These are phyloP conservation scores for Athalia circularis DNA, from an alignment of 2,888 invertebrate genomes.

Conservation along the genomic window DNA sequence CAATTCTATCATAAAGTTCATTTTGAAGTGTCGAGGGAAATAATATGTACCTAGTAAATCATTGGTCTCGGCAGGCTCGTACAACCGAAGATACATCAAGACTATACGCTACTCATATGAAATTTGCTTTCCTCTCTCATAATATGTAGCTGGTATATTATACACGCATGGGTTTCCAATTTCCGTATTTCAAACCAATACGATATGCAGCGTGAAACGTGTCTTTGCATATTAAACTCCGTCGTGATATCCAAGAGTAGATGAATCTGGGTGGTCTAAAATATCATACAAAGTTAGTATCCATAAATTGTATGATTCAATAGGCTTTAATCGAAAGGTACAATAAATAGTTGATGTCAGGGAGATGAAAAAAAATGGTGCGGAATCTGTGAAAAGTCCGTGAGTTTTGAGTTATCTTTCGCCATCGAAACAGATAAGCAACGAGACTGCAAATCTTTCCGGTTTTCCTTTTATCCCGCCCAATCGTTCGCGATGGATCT, in stretches of 20 bases:
- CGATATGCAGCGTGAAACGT: slow-evolving; percentile 23
- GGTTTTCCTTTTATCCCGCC: slow-evolving; percentile 70
- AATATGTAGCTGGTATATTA: neutral
- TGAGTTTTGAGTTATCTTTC: slow-evolving; percentile 23
- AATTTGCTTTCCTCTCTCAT: slow-evolving; percentile 1
- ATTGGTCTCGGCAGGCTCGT: slow-evolving; percentile 57
- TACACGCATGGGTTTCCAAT: slow-evolving; percentile 63
- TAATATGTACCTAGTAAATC: slow-evolving; percentile 64
- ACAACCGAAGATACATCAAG: neutral
- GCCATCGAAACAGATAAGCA: slow-evolving; percentile 25
- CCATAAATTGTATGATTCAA: neutral
- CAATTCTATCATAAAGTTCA: slow-evolving; percentile 67
- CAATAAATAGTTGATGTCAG: neutral
- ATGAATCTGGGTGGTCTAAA: slow-evolving; percentile 3
- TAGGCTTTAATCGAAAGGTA: slow-evolving; percentile 6
- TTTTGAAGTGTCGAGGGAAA: slow-evolving; percentile 69
- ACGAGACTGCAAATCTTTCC: slow-evolving; percentile 40
- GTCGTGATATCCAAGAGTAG: neutral
- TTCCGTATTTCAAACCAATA: slow-evolving; percentile 54
- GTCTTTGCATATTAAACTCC: slow-evolving; percentile 30
- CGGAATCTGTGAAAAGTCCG: slow-evolving; percentile 8
- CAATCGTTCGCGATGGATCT: slow-evolving; percentile 72
- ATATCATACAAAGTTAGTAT: no score
- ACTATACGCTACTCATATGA: neutral
- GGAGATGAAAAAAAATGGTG: neutral